Evolutionary conservation across 2,888 invertebrate genomes (phyloP).

Genomic region (Callyntrura guangdongensis): DNA sequence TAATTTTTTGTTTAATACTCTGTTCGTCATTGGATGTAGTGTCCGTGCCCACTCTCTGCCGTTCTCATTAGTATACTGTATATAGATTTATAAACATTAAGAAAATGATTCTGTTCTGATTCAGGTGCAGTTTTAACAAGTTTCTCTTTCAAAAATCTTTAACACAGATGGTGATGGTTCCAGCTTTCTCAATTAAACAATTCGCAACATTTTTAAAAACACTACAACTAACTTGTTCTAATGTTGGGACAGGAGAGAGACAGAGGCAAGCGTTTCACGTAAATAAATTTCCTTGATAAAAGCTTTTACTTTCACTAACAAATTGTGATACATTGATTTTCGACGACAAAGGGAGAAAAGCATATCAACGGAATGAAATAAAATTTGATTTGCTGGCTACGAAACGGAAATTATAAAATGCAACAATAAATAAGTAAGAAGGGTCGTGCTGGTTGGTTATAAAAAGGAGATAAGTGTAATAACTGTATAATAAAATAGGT

Average conservation of each 20-base stretch:
- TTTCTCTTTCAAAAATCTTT: conserved; percentile 16
- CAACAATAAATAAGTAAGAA: too few species aligned
- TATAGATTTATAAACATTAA: conserved; percentile 25
- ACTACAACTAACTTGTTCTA: too few species aligned
- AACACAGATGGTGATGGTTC: conserved; percentile 42
- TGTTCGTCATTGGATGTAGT: conserved; percentile 11
- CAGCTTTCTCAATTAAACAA: too few species aligned
- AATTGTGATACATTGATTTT: too few species aligned
- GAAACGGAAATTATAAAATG: background rate
- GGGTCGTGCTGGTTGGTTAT: too few species aligned
- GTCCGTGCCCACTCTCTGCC: background rate
- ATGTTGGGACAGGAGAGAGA: too few species aligned
- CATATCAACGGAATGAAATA: background rate
- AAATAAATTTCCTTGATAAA: too few species aligned
- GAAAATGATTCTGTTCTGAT: conserved; percentile 36
- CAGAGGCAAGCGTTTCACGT: background rate
- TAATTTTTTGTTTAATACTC: conserved; percentile 45
- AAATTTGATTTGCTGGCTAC: background rate
- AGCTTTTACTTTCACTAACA: too few species aligned
- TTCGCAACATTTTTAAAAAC: too few species aligned
- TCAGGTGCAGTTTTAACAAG: conserved; percentile 39
- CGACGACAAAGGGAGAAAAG: background rate
- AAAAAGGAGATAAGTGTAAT: background rate
- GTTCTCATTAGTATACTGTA: conserved; percentile 13
- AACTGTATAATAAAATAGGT: background rate